Evolutionary conservation across 1,140 invertebrate species (phyloP), one percentile per base, ranked within the genome.

Genomic region (Geopemphigus sp.): DNA sequence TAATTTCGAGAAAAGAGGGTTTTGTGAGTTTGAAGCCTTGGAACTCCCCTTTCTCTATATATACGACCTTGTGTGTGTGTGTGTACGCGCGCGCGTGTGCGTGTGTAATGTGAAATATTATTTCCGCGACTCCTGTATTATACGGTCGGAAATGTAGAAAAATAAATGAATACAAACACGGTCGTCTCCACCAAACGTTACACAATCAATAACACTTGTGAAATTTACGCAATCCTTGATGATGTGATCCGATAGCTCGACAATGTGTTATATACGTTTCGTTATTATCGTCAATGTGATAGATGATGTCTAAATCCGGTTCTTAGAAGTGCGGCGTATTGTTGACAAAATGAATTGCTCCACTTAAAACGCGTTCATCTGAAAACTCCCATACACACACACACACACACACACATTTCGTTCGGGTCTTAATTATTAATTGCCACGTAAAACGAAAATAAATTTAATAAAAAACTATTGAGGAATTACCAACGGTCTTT

Each of bases 221-320:
- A 24, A 70, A 19, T 70, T 70, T 53, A 70, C 22, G 66, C 19
- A 26, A 53, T 53, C 22, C 45, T 70, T 19, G 66, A 15, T 8
- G 2, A 17, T 50, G 22, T 26, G n/a, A 45, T 39, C 32, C 39
- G 32, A 32, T 45, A 14, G n/a, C 32, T 68, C 39, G 64, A 12
- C 19, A 8, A 24, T 45, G 22, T 45, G 22, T 45, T 66, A 45
- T 66, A 22, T 45, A n/a, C n/a, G n/a, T n/a, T n/a, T n/a, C n/a
- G 32, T 70, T 70, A 50, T 50, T 50, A 70, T 50, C 45, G 66
- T 70, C 22, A 17, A 19, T 6, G 26, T 70, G 66, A 70, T 70
- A 29, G 66, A 70, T n/a, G n/a, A n/a, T 68, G 66, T 53, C 39
- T 50, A 50, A 50, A 70, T 70, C 66, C 45, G 24, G 17, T 26